These are phyloP conservation scores for Keiferia lycopersicella DNA, from an alignment of 2,888 invertebrate species.

Conservation along the genomic window DNA sequence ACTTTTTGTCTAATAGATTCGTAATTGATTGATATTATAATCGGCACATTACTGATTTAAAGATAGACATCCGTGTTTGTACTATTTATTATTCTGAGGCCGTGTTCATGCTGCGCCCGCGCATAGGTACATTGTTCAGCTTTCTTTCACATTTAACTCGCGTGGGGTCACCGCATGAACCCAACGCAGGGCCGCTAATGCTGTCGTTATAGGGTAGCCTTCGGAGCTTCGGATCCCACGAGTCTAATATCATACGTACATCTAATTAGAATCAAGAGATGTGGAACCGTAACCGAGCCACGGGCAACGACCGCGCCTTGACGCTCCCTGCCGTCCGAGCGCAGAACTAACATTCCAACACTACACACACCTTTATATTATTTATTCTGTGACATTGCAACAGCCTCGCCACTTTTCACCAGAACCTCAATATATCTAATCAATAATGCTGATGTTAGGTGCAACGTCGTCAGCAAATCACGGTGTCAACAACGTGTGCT, in stretches of 20 bases:
- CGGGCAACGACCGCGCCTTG: constrained; percentile 24
- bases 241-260: constrained; percentile 10
- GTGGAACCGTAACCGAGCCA: constrained; percentile 17
- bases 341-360: constrained; percentile 10
- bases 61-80: neutral
- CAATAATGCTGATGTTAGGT: neutral
- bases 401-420: neutral
- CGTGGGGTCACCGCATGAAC: neutral
- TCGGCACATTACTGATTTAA: neutral
- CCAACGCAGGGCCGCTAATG: neutral
- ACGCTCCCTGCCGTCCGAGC: constrained; percentile 18
- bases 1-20: too few relatives aligned
- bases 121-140: constrained; percentile 36
- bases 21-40: neutral
- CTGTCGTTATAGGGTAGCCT: constrained; percentile 31
- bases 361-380: constrained; percentile 8
- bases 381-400: constrained; percentile 10
- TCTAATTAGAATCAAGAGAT: constrained; percentile 18
- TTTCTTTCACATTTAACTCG: neutral
- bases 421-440: neutral
- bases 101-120: constrained; percentile 22
- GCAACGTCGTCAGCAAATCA: neutral
- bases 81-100: constrained; percentile 6
- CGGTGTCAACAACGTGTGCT: constrained; percentile 3
- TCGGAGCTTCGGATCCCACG: constrained; percentile 27